A percentile compares a stretch with the other conserved stretches of the same genome.
Evolutionary conservation across 1,140 invertebrate species (phyloP).

Genomic region (Chymomyza costata): DNA sequence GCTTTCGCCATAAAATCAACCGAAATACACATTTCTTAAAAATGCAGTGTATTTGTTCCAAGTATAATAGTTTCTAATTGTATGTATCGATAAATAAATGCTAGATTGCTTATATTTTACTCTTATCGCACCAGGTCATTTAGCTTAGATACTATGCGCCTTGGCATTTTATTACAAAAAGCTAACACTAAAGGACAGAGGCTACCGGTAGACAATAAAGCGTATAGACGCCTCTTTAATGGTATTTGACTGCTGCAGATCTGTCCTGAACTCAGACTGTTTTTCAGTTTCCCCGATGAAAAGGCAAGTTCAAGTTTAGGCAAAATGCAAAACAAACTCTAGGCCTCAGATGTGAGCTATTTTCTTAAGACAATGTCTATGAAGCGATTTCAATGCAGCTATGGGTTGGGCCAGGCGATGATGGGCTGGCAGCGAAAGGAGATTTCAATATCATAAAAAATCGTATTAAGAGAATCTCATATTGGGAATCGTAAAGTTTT

Average conservation of each 20-base stretch:
- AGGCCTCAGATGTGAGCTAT: slow-evolving; percentile 41
- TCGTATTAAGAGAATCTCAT: slow-evolving; percentile 74
- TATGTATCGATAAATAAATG: no score
- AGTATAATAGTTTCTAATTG: no score
- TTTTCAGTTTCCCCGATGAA: slow-evolving; percentile 39
- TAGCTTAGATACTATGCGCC: no score
- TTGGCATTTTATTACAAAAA: no score
- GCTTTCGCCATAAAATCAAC: no score
- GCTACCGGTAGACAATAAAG: slow-evolving; percentile 68
- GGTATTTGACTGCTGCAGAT: background rate
- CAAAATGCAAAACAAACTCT: slow-evolving; percentile 27
- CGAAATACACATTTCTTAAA: no score
- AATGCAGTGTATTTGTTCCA: no score
- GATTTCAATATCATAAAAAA: slow-evolving; percentile 74
- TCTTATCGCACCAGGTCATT: no score
- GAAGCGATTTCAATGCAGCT: no score
- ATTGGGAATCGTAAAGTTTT: slow-evolving; percentile 74
- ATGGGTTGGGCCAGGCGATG: slow-evolving; percentile 31
- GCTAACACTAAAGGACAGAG: no score
- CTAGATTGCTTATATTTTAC: no score
- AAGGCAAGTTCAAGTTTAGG: slow-evolving; percentile 32
- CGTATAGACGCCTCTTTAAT: slow-evolving; percentile 48
- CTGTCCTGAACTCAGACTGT: slow-evolving; percentile 32
- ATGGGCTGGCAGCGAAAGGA: slow-evolving; percentile 59
- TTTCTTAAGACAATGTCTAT: slow-evolving; percentile 20